Evolutionary conservation across 2,888 invertebrate genomes (phyloP).

Genomic region (Rhopalosiphum nymphaeae): DNA sequence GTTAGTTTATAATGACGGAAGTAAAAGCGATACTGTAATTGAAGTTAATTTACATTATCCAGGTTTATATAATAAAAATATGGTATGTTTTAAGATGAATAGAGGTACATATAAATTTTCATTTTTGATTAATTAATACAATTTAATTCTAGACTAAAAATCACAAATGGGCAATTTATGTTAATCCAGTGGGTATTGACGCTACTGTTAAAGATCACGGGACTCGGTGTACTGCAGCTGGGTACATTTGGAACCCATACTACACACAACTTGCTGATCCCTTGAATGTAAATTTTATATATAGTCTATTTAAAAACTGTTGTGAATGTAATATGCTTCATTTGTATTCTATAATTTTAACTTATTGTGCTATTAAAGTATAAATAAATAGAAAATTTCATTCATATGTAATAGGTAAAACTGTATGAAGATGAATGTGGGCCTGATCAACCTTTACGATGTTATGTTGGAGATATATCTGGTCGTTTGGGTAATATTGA

Average conservation of each 20-base stretch:
- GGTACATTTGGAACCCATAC: conserved; percentile 92
- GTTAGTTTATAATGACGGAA: conserved; percentile 87
- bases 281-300: conserved; percentile 84
- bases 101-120: background rate
- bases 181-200: conserved; percentile 92
- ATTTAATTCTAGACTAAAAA: conserved; percentile 77
- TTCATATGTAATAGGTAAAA: conserved; percentile 75
- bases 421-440: conserved; percentile 90
- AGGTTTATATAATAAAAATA: conserved; percentile 85
- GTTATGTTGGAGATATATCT: conserved; percentile 92
- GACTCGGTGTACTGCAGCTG: conserved; percentile 90
- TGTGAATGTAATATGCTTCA: background rate
- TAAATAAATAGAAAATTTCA: conserved; percentile 33
- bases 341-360: background rate
- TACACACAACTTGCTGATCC: conserved; percentile 92
- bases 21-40: conserved; percentile 89
- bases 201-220: conserved; percentile 84
- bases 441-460: conserved; percentile 87
- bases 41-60: conserved; percentile 91
- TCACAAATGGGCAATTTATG: conserved; percentile 92
- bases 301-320: conserved; percentile 66
- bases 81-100: conserved; percentile 73
- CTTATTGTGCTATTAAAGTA: background rate
- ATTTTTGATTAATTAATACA: background rate
- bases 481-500: conserved; percentile 86